A percentile compares a stretch with the other conserved stretches of the same genome.
Conservation (phyloP, 2,113 vertebrate species). For the Falco punctatus region DNA sequence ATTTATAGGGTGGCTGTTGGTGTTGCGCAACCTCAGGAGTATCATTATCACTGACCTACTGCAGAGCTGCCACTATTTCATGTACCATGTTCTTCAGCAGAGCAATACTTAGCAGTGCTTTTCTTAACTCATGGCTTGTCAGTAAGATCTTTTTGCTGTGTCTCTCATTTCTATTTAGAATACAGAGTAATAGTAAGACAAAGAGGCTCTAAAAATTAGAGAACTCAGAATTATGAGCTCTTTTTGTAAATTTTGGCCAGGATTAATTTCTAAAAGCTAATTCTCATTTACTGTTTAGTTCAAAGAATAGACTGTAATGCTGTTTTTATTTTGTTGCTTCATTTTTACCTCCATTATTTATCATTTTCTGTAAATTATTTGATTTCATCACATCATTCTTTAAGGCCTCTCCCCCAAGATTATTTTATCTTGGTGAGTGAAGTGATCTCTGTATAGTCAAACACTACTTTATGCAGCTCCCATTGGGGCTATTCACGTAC, state of each 20-base stretch:
- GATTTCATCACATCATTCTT: not conserved
- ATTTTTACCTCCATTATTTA: not conserved
- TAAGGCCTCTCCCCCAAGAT: not conserved
- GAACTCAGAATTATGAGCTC: not conserved
- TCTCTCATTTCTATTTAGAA: not conserved
- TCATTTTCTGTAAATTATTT: not conserved
- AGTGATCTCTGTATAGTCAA: not conserved
- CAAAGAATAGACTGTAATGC: not conserved
- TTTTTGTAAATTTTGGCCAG: not conserved
- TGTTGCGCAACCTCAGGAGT: conserved; percentile 27
- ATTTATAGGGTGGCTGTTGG: not conserved
- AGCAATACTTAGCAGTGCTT: not conserved
- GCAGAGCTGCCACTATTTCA: conserved; percentile 25
- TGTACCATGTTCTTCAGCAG: not conserved
- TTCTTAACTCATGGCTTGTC: not conserved
- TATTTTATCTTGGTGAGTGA: conserved; percentile 1
- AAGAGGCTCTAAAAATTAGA: not conserved
- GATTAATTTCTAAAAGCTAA: not conserved
- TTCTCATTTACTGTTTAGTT: not conserved
- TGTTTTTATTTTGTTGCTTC: not conserved
- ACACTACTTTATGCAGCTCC: conserved; percentile 33
- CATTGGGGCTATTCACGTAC: conserved; percentile 43
- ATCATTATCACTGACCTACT: conserved; percentile 1
- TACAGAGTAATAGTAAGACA: not conserved
- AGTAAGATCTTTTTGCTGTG: not conserved